These are phyloP conservation scores for Tapirus terrestris DNA, from an alignment of 2,113 vertebrate species.

Conservation along the genomic window DNA sequence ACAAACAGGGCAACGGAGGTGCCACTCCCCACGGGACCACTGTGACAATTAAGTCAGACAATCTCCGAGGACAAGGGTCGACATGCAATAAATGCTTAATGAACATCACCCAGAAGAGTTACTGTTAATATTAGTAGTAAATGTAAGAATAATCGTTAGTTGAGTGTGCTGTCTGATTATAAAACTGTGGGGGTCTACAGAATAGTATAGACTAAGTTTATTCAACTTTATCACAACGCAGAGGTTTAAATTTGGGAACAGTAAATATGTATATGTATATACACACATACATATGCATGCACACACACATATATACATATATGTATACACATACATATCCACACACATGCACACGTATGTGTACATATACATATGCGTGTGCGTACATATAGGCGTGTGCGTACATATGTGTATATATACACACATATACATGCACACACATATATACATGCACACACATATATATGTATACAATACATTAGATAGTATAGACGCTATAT, in stretches of 20 bases:
- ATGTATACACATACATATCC: fast-evolving
- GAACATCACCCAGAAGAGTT: neutral
- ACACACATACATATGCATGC: fast-evolving
- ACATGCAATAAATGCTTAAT: neutral
- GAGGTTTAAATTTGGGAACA: neutral
- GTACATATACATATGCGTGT: neutral
- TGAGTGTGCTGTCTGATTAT: fast-evolving
- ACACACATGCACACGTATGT: neutral
- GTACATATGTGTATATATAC: too few species aligned
- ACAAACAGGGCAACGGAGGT: fast-evolving
- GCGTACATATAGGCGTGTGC: fast-evolving
- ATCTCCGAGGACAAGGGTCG: fast-evolving
- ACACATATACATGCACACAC: too few species aligned
- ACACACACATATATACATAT: neutral
- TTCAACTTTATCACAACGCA: neutral
- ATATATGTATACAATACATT: too few species aligned
- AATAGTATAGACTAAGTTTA: fast-evolving
- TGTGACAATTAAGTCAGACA: neutral
- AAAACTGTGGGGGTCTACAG: fast-evolving
- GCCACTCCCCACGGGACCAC: fast-evolving
- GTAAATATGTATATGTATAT: neutral
- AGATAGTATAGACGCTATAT: fast-evolving
- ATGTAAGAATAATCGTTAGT: neutral
- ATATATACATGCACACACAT: too few species aligned
- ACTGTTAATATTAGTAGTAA: too few species aligned